Evolutionary conservation across 2,888 invertebrate species (phyloP), one percentile per base, ranked within the genome.

Genomic region (Epinotia demarniana): DNA sequence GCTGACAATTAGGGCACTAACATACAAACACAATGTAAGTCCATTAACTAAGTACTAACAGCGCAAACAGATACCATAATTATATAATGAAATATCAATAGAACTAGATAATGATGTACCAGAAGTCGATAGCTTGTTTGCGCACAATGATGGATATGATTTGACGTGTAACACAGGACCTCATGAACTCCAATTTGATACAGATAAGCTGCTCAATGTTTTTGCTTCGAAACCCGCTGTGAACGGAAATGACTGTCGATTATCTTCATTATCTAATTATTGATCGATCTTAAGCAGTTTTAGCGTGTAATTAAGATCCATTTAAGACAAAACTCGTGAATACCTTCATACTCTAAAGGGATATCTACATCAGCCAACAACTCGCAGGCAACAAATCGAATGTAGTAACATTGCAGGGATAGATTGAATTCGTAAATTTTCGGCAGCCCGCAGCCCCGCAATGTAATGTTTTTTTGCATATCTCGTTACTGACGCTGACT

Each of bases 171-270:
- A 13, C 13, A 18, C 9, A 43, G 16, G 46, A 46, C 23, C 46
- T 43, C 23, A 43, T 57, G 58, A 69, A n/a, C 69, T 69, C 18
- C 58, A 46, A 69, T 69, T 69, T 6, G 46, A n/a, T 58, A 8
- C 13, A 18, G 68, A 68, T 68, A 68, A 58, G 68, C 8, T 5
- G n/a, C 8, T 33, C 6, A 13, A 6, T 16, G 58, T 23, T 60
- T 60, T 60, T 60, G 60, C 49, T 49, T 60, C 13, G 12, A 4
- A 12, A 5, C 12, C 58, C 58, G 23, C 27, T 60, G 33, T 16
- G 16, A 60, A 33, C 60, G 60, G 60, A 60, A 60, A 33, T 60
- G 60, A 33, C 60, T 60, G 16, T 33, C 60, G 2, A 33, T 33
- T 60, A 13, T 58, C 13, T 58, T 57, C 18, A 19, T 57, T 19